Conservation (phyloP, 2,113 vertebrate species). For the Ameiurus melas region DNA sequence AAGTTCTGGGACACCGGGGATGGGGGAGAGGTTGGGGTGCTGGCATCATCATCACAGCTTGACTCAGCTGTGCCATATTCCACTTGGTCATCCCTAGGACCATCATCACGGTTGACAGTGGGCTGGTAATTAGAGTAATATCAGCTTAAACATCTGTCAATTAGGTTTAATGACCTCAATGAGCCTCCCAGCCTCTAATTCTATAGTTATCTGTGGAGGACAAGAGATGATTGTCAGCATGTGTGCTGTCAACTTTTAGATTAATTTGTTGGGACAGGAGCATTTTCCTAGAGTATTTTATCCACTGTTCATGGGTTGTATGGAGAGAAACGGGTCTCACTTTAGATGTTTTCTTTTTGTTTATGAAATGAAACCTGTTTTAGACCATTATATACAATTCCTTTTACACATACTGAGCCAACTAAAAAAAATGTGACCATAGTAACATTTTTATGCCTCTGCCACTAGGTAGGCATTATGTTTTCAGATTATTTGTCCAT, state of each 20-base stretch:
- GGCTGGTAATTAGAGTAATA: constrained; percentile 78
- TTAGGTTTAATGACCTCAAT: constrained; percentile 76
- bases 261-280: constrained; percentile 52
- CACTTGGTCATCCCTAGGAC: neutral
- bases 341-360: neutral
- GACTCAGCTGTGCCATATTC: neutral
- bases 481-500: neutral
- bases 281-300: constrained; percentile 33
- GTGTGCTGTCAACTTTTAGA: constrained; percentile 54
- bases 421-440: neutral
- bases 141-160: constrained; percentile 75
- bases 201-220: constrained; percentile 60
- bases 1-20: constrained; percentile 52
- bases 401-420: neutral
- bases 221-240: constrained; percentile 55
- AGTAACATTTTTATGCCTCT: constrained; percentile 29
- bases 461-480: neutral
- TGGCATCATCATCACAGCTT: neutral
- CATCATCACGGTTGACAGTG: constrained; percentile 70
- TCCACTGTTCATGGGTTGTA: neutral
- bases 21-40: neutral
- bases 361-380: neutral
- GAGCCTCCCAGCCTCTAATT: constrained; percentile 59
- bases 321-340: neutral
- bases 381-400: neutral